These are phyloP conservation scores for Micromys minutus DNA, from an alignment of 2,113 vertebrate genomes.

Conservation along the genomic window DNA sequence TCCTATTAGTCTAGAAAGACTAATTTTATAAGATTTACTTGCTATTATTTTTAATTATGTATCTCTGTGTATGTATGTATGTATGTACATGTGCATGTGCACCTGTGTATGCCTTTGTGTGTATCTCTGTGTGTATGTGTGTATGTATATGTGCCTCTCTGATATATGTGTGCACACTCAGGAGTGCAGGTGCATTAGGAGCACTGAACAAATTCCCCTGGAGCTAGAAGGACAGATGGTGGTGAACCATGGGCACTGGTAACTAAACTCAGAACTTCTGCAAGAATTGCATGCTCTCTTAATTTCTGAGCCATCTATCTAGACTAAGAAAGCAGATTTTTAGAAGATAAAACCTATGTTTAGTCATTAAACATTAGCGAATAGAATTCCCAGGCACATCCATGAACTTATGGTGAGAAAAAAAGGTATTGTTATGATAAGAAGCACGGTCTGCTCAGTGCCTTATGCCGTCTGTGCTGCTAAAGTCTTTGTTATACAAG, in stretches of 20 bases:
- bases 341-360: background rate
- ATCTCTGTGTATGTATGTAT: background rate
- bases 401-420: background rate
- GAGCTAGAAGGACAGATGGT: background rate
- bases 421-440: background rate
- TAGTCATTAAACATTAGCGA: background rate
- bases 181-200: background rate
- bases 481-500: background rate
- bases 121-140: background rate
- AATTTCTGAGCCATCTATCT: background rate
- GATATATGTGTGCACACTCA: background rate
- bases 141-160: background rate
- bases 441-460: background rate
- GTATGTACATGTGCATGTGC: background rate
- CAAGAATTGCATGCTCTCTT: background rate
- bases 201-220: background rate
- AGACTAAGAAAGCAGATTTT: background rate
- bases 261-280: background rate
- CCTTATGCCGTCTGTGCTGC: background rate
- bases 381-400: background rate
- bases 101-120: background rate
- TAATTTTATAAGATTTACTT: background rate
- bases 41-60: background rate
- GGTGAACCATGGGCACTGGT: background rate
- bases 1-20: constrained; percentile 26